phyloP scores from a whole-genome alignment of 2,113 vertebrate species.

The Albula glossodonta region DNA sequence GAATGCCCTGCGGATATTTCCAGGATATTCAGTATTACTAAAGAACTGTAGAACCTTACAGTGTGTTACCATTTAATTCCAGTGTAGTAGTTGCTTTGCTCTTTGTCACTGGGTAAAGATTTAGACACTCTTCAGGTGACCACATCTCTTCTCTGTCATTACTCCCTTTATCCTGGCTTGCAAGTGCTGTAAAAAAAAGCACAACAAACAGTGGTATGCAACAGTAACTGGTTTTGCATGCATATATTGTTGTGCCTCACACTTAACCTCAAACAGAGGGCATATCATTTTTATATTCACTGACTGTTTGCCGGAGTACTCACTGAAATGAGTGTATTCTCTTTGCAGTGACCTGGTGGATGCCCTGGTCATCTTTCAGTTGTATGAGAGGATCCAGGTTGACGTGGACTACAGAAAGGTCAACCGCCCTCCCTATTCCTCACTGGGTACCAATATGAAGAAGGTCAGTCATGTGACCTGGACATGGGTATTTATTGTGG shows the following conservation, averaged over 20 bases:
- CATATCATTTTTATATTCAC: not conserved
- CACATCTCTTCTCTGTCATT: not conserved
- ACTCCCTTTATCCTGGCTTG: not conserved
- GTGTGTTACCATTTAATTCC: not conserved
- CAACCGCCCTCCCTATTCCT: constrained; percentile 86
- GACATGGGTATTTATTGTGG: not conserved
- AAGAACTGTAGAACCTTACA: not conserved
- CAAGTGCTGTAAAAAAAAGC: not conserved
- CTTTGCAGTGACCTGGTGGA: constrained; percentile 70
- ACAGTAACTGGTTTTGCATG: not conserved
- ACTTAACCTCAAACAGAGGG: not conserved
- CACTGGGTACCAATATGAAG: constrained; percentile 89
- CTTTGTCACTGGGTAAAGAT: not conserved
- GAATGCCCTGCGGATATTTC: too few species aligned
- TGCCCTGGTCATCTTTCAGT: constrained; percentile 85
- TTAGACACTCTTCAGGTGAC: not conserved
- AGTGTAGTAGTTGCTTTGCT: not conserved
- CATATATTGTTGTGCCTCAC: not conserved
- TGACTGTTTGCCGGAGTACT: not conserved
- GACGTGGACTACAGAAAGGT: constrained; percentile 84
- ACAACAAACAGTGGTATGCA: not conserved
- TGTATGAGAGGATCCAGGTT: constrained; percentile 84
- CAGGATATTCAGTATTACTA: too few species aligned
- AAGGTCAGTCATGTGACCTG: constrained; percentile 66
- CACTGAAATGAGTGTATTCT: constrained; percentile 22